Evolutionary conservation across 2,113 vertebrate genomes (phyloP).

Genomic region (Acrocephalus arundinaceus): DNA sequence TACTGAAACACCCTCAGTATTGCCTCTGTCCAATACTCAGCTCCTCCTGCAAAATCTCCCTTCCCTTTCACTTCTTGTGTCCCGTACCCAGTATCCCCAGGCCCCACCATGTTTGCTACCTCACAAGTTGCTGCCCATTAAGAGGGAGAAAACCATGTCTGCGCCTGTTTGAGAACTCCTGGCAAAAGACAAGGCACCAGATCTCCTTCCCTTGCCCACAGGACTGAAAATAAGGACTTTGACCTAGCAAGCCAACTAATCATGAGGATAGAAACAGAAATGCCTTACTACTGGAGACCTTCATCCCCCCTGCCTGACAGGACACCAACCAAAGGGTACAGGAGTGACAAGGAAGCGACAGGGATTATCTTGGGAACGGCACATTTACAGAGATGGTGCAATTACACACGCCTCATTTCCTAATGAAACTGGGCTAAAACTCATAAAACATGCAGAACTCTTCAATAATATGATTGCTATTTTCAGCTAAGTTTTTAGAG

Average conservation of each 20-base stretch:
- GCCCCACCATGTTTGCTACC: rapidly evolving
- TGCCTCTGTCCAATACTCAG: not conserved
- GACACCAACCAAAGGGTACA: not conserved
- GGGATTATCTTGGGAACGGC: not conserved
- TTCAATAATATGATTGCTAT: not conserved
- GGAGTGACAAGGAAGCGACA: not conserved
- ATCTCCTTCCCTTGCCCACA: not conserved
- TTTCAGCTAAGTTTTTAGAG: not conserved
- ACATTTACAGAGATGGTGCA: not conserved
- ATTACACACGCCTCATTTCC: not conserved
- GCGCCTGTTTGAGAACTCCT: rapidly evolving
- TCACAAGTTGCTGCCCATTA: not conserved
- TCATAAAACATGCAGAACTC: slow-evolving; percentile 29
- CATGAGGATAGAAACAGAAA: rapidly evolving
- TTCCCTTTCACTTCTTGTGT: rapidly evolving
- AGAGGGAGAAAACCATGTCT: rapidly evolving
- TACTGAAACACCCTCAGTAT: not conserved
- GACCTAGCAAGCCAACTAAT: not conserved
- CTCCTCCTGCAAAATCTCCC: not conserved
- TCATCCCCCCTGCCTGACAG: not conserved
- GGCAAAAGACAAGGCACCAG: not conserved
- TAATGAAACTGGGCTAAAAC: not conserved
- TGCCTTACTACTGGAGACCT: rapidly evolving
- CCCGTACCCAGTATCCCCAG: not conserved
- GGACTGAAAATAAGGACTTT: not conserved